Evolutionary conservation across 2,113 vertebrate species (phyloP).

Genomic region (Daphoenositta chrysoptera): DNA sequence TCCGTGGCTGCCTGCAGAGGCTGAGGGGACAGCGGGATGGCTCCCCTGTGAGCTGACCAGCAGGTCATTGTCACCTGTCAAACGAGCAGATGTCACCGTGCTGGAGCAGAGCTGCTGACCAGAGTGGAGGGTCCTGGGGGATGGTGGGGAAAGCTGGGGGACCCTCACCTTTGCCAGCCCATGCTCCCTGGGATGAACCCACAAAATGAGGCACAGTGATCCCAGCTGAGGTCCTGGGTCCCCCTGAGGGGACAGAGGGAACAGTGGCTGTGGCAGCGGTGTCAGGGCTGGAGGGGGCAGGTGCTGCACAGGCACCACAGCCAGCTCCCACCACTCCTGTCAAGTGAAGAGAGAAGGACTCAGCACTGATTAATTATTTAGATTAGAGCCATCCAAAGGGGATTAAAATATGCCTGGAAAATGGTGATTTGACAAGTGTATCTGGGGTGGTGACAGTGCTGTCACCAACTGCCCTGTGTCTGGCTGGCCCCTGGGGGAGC

Average conservation of each 20-base stretch:
- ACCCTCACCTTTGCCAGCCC: neutral
- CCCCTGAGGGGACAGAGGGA: neutral
- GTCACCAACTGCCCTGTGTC: neutral
- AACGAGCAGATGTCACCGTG: rapidly evolving
- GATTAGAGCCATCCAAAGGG: neutral
- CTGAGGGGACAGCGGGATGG: neutral
- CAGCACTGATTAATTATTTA: neutral
- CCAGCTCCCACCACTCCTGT: neutral
- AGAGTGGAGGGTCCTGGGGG: too few relatives aligned
- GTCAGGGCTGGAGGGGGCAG: rapidly evolving
- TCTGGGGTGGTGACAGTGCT: neutral
- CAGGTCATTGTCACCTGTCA: neutral
- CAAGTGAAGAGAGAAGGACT: neutral
- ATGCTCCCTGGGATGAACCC: rapidly evolving
- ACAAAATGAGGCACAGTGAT: rapidly evolving
- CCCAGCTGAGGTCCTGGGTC: neutral
- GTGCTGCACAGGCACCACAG: neutral
- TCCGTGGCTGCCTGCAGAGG: neutral
- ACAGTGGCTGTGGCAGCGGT: rapidly evolving
- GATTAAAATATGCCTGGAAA: neutral
- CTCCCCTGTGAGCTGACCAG: neutral
- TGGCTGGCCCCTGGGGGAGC: neutral
- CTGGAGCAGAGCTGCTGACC: neutral
- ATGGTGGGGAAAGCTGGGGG: rapidly evolving
- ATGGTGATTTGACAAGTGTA: neutral